A percentile compares a stretch with the other conserved stretches of the same genome.
Evolutionary conservation across 2,113 vertebrate genomes (phyloP).

Genomic region (Dendropsophus ebraccatus): DNA sequence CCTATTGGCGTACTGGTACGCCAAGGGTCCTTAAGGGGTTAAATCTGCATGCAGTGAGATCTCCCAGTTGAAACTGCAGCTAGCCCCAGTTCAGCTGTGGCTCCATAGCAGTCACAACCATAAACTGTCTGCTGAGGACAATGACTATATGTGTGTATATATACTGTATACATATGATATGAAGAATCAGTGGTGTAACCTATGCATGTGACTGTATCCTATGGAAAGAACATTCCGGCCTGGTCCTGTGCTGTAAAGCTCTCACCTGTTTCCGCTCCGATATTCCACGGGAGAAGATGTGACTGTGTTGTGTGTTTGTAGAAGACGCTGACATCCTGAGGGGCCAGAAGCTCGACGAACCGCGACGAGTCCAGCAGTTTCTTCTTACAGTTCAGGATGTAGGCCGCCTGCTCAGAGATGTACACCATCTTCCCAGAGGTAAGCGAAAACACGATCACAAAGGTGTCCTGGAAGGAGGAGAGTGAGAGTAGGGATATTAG

Average conservation of each 20-base stretch:
- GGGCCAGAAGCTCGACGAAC: conserved; percentile 87
- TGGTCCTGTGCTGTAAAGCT: background rate
- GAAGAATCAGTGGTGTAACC: too few species aligned
- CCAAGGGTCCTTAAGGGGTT: too few species aligned
- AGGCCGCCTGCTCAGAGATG: conserved; percentile 83
- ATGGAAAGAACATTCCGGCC: background rate
- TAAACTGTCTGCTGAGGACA: too few species aligned
- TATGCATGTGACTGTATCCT: too few species aligned
- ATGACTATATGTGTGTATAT: too few species aligned
- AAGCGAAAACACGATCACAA: conserved; percentile 86
- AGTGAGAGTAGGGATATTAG: background rate
- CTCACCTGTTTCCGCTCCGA: conserved; percentile 66
- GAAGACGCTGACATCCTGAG: conserved; percentile 87
- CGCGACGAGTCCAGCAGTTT: conserved; percentile 78
- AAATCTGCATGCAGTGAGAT: too few species aligned
- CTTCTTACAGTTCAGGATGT: conserved; percentile 81
- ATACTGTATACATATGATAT: too few species aligned
- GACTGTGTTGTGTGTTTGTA: conserved; percentile 80
- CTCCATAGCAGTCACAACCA: too few species aligned
- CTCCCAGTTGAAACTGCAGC: too few species aligned
- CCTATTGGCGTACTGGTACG: too few species aligned
- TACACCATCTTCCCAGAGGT: conserved; percentile 81
- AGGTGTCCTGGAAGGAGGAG: conserved; percentile 76
- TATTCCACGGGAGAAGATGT: conserved; percentile 83
- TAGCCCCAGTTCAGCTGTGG: too few species aligned